Evolutionary conservation across 2,113 vertebrate species (phyloP), one percentile per base, ranked within the genome.

Genomic region (Gallinago paraguaiae): DNA sequence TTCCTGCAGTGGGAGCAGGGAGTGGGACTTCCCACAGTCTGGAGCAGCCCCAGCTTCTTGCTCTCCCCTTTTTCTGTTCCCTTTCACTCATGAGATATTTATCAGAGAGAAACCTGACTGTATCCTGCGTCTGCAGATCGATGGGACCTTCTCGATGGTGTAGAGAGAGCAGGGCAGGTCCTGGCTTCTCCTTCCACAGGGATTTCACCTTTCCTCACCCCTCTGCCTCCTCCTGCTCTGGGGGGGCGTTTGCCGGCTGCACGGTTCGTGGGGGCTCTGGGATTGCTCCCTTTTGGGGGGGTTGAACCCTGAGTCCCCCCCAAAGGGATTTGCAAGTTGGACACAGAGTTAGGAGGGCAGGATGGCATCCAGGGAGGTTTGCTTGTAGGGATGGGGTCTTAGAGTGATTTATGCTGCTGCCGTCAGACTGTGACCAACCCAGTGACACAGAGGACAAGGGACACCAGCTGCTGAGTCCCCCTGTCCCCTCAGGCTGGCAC

Each of bases 211-310:
- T 17, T 56, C 50, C 48, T 60, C 4, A 2, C 14, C 13, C 3
- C 1, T 0, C 16, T 41, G 10, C 0, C 7, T 45, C 24, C 35
- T 67, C 7, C 61, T 51, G 10, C 27, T 85, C 70, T 33, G 45
- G 19, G 17, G 12, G 39, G 7, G 5, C 33, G 76, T 86, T 76
- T 39, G 43, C 11, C 0, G 0, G 5, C 18, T 56, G n/a, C 50
- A 53, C 1, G 1, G 11, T 48, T 77, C 2, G 2, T 0, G 1
- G 43, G 30, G 37, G 17, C 28, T 84, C 68, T 16, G 53, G 30
- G 30, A 14, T 70, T 41, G 50, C 20, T 81, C 17, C 1, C 0
- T 4, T 70, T 70, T 25, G 14, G 20, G 71, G 24, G 11, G 9
- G 19, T 19, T n/a, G 61, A 35, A 23, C 10, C 24, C 20, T 25